phyloP scores from a whole-genome alignment of 2,797 vertebrate genomes.

The Geotrypetes seraphini region DNA sequence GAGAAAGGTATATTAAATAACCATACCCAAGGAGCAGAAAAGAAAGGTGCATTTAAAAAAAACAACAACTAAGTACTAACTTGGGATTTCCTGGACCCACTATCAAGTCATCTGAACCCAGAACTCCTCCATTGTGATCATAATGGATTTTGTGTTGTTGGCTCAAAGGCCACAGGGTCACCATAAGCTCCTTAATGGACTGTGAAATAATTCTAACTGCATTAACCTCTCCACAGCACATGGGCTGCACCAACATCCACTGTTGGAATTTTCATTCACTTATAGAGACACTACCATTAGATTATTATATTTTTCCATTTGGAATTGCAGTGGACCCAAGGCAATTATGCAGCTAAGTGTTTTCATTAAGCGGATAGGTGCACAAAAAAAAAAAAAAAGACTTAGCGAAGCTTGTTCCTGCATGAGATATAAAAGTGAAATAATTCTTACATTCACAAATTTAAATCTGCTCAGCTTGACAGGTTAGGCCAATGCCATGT shows the following conservation, averaged over 20 bases:
- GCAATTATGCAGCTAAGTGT: conserved; percentile 68
- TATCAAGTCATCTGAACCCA: conserved; percentile 66
- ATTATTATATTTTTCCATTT: conserved; percentile 95
- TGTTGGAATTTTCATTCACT: conserved; percentile 73
- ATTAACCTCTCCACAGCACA: conserved; percentile 96
- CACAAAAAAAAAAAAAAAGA: conserved; percentile 59
- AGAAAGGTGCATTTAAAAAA: conserved; percentile 61
- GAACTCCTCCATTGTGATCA: conserved; percentile 86
- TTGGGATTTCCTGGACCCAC: conserved; percentile 76
- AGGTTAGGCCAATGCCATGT: too few species aligned
- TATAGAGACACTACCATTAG: conserved; percentile 80
- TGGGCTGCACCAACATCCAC: conserved; percentile 74
- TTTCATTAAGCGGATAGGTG: conserved; percentile 63
- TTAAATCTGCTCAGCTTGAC: conserved; percentile 29
- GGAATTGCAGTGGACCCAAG: conserved; percentile 65
- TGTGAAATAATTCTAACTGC: conserved; percentile 99
- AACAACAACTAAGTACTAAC: conserved; percentile 77
- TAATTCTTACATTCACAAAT: too few species aligned
- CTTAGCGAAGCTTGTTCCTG: conserved; percentile 50
- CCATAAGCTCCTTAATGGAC: conserved; percentile 99
- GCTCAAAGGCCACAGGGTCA: conserved; percentile 87
- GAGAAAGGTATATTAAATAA: conserved; percentile 65
- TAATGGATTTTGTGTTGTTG: conserved; percentile 98
- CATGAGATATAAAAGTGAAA: conserved; percentile 23
- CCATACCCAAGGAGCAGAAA: conserved; percentile 64